These are phyloP conservation scores for Muscicapa adusta DNA, from an alignment of 2,113 vertebrate species.

Conservation along the genomic window DNA sequence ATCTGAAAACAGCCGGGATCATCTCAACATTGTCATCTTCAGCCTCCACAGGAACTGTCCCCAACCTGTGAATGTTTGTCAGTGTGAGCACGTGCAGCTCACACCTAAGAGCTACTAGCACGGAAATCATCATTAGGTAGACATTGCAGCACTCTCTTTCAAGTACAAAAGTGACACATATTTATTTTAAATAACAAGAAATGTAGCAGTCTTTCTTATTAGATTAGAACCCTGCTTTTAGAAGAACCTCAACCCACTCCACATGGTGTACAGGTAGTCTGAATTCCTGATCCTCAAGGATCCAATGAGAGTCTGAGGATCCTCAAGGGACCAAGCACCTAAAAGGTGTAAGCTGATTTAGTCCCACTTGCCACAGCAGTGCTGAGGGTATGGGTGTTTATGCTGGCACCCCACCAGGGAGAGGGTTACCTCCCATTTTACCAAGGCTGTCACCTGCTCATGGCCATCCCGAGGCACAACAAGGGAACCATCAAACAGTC, in stretches of 20 bases:
- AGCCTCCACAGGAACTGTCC: background rate
- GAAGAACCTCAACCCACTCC: background rate
- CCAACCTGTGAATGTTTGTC: background rate
- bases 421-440: background rate
- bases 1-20: background rate
- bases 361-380: background rate
- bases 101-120: background rate
- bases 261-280: background rate
- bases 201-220: background rate
- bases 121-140: background rate
- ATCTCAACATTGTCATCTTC: background rate
- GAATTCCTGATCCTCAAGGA: background rate
- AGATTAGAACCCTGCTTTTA: background rate
- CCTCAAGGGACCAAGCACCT: background rate
- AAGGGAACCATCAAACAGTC: background rate
- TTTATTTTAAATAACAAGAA: background rate
- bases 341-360: background rate
- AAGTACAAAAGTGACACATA: background rate
- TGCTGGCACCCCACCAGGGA: background rate
- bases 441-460: background rate
- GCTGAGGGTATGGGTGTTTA: background rate
- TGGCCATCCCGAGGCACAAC: fast-evolving
- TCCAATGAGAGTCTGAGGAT: background rate
- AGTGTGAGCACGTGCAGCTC: background rate
- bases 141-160: background rate